Conservation (phyloP, 2,113 vertebrate genomes). For the Pygoscelis adeliae region DNA sequence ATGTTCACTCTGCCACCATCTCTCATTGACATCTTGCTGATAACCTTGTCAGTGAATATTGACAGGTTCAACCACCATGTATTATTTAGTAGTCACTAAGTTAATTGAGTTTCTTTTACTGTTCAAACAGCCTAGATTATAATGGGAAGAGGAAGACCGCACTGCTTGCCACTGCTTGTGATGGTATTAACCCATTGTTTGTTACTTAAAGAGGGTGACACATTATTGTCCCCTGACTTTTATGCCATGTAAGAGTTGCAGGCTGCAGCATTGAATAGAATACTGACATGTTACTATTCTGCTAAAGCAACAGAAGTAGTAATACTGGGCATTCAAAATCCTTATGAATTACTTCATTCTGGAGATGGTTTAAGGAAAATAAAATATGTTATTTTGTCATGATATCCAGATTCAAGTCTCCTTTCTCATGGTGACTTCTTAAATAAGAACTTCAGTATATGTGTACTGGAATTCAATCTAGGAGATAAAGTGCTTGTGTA, state of each 20-base stretch:
- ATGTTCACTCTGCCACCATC: background rate
- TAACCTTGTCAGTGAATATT: conserved; percentile 10
- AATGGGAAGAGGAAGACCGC: background rate
- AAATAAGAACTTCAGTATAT: background rate
- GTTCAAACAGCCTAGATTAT: background rate
- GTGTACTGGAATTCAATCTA: background rate
- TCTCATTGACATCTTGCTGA: conserved; percentile 16
- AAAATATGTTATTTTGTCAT: background rate
- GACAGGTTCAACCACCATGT: background rate
- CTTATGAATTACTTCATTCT: background rate
- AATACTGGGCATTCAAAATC: background rate
- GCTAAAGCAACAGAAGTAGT: background rate
- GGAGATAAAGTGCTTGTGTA: background rate
- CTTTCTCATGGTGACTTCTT: background rate
- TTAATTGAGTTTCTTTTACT: background rate
- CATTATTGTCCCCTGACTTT: background rate
- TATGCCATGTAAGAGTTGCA: background rate
- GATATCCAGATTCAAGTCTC: background rate
- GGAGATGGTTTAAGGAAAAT: background rate
- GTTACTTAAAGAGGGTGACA: background rate
- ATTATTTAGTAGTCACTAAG: background rate
- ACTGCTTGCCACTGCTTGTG: background rate
- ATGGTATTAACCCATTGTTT: background rate
- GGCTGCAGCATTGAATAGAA: background rate
- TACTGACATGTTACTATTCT: background rate